Evolutionary conservation across 2,113 vertebrate species (phyloP).

Genomic region (Percina caprodes): DNA sequence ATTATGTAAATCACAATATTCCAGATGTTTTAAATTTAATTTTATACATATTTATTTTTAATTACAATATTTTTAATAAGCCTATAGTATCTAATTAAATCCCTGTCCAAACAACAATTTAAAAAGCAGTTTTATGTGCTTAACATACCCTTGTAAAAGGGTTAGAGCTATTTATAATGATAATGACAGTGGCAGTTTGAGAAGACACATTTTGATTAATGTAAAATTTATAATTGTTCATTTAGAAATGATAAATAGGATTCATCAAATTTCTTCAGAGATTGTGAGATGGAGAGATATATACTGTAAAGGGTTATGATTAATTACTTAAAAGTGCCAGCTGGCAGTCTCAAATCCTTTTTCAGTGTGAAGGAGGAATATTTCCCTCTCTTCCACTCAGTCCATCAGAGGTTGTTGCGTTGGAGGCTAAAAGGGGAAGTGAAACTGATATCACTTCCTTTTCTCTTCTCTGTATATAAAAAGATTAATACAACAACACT

Average conservation of each 20-base stretch:
- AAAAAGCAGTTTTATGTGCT: background rate
- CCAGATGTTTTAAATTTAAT: background rate
- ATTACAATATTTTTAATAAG: background rate
- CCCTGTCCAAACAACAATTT: background rate
- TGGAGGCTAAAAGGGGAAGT: conserved; percentile 4
- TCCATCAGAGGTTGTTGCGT: background rate
- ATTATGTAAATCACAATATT: background rate
- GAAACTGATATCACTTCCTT: conserved; percentile 23
- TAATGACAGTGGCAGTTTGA: background rate
- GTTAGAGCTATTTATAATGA: too few relatives aligned
- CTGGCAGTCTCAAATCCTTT: conserved; percentile 25
- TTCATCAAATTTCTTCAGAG: background rate
- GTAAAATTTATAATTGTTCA: background rate
- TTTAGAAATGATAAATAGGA: background rate
- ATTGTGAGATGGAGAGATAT: background rate
- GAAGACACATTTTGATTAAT: background rate
- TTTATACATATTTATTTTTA: background rate
- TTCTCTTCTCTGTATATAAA: background rate
- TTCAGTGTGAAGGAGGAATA: background rate
- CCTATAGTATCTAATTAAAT: background rate
- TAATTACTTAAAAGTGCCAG: background rate
- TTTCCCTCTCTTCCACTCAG: conserved; percentile 12
- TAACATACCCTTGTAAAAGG: background rate
- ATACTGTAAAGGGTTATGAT: too few relatives aligned
- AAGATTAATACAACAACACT: background rate